Percentiles rank a stretch among this genome's conserved stretches.
phyloP scores from a whole-genome alignment of 2,888 invertebrate genomes.

The Rhamphomyia laevipes region DNA sequence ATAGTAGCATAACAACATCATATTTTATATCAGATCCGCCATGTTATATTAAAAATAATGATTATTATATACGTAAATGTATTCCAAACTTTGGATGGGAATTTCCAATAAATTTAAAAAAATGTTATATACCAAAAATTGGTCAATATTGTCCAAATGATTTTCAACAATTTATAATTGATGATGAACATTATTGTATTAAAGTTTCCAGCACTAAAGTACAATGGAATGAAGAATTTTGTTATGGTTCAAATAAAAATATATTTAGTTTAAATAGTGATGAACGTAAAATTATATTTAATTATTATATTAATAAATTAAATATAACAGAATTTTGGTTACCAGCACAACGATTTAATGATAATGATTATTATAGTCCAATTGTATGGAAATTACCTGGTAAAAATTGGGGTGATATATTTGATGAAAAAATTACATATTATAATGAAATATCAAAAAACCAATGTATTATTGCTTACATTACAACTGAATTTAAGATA shows the following conservation, averaged over 20 bases:
- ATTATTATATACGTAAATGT: constrained; percentile 13
- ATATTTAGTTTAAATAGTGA: constrained; percentile 16
- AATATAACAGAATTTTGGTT: constrained; percentile 38
- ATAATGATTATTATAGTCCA: constrained; percentile 22
- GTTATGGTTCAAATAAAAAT: constrained; percentile 24
- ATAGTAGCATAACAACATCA: constrained; percentile 9
- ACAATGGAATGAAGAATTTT: constrained; percentile 21
- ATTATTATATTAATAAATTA: constrained; percentile 19
- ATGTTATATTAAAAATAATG: constrained; percentile 24
- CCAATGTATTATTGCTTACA: background rate
- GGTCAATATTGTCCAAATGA: constrained; percentile 20
- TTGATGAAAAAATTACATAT: constrained; percentile 2
- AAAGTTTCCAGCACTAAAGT: constrained; percentile 24
- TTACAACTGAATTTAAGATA: constrained; percentile 2
- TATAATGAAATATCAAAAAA: background rate
- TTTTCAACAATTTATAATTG: constrained; percentile 18
- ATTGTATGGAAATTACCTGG: constrained; percentile 42
- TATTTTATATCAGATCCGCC: constrained; percentile 26
- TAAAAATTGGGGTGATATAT: constrained; percentile 23
- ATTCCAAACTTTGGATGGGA: constrained; percentile 13
- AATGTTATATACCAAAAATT: background rate
- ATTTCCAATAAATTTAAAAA: constrained; percentile 17
- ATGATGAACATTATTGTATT: constrained; percentile 23
- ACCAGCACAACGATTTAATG: constrained; percentile 35
- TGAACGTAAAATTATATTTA: constrained; percentile 23